These are phyloP conservation scores for Gambusia holbrooki DNA, from an alignment of 2,113 vertebrate genomes.

Conservation along the genomic window DNA sequence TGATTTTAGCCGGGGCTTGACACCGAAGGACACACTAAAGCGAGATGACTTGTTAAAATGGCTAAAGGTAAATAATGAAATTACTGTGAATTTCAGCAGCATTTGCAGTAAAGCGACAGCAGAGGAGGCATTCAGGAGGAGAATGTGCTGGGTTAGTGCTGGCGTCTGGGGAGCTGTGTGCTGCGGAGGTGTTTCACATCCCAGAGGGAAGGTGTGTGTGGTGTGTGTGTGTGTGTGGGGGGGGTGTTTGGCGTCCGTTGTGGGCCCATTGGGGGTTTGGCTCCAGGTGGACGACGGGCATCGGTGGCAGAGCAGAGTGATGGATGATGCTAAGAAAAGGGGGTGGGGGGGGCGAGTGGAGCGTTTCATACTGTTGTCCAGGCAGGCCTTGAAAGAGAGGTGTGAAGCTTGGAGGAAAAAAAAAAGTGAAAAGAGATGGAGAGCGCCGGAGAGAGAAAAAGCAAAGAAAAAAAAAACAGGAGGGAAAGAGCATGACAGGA, in stretches of 20 bases:
- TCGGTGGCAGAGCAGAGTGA: slow-evolving; percentile 59
- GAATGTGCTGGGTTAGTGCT: slow-evolving; percentile 16
- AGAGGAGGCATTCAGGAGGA: slow-evolving; percentile 34
- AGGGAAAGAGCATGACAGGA: slow-evolving; percentile 73
- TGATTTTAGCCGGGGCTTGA: slow-evolving; percentile 18
- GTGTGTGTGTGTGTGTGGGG: too few relatives aligned
- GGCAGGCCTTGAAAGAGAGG: slow-evolving; percentile 58
- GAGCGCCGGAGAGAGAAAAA: slow-evolving; percentile 13
- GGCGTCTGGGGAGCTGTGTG: slow-evolving; percentile 35
- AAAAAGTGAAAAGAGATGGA: slow-evolving; percentile 43
- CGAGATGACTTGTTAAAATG: slow-evolving; percentile 49
- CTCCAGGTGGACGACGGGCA: slow-evolving; percentile 51
- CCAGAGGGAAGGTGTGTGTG: slow-evolving; percentile 22
- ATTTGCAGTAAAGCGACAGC: slow-evolving; percentile 40
- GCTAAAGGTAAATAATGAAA: slow-evolving; percentile 62
- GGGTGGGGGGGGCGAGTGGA: slow-evolving; percentile 48
- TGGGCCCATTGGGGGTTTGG: slow-evolving; percentile 28
- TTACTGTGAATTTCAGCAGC: slow-evolving; percentile 34
- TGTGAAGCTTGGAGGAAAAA: slow-evolving; percentile 52
- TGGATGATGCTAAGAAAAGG: slow-evolving; percentile 63
- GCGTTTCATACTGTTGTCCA: slow-evolving; percentile 61
- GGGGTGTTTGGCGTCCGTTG: slow-evolving; percentile 18
- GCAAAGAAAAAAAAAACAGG: slow-evolving; percentile 47
- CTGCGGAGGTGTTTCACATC: slow-evolving; percentile 24
- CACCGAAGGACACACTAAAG: slow-evolving; percentile 45